phyloP scores from a whole-genome alignment of 2,797 vertebrate genomes.

The Trematomus bernacchii region DNA sequence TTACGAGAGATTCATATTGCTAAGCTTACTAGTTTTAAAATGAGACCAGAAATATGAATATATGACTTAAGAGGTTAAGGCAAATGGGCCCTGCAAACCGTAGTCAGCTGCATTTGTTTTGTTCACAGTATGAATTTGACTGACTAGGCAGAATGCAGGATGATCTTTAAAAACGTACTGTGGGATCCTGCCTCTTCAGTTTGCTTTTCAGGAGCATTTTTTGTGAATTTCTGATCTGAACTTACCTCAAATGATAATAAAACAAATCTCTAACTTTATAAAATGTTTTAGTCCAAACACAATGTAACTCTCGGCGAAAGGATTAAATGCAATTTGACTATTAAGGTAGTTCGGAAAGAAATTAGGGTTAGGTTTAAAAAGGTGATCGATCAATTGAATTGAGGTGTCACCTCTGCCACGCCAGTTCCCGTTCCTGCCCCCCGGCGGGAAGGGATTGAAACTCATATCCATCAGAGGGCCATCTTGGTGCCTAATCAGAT shows the following conservation, averaged over 20 bases:
- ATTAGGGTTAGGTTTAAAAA: slow-evolving; percentile 47
- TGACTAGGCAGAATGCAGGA: neutral
- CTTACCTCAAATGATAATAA: neutral
- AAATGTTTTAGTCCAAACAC: slow-evolving; percentile 6
- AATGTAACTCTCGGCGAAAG: neutral
- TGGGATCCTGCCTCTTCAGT: neutral
- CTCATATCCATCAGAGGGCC: slow-evolving; percentile 85
- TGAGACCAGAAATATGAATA: no score
- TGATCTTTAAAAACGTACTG: neutral
- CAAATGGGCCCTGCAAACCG: neutral
- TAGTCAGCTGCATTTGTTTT: neutral
- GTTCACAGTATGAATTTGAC: neutral
- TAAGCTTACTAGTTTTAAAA: no score
- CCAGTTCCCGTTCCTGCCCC: slow-evolving; percentile 83
- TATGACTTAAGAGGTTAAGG: no score
- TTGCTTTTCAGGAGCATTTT: neutral
- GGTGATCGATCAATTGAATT: slow-evolving; percentile 57
- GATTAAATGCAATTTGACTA: neutral
- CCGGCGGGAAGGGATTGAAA: slow-evolving; percentile 84
- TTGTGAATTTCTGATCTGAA: neutral
- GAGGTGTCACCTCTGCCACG: slow-evolving; percentile 84
- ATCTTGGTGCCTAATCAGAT: slow-evolving; percentile 84
- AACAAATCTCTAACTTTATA: slow-evolving; percentile 1
- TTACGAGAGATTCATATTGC: no score
- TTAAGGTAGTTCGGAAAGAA: neutral